Conservation (phyloP, 2,797 vertebrate species). For the Chloroceryle amazona region DNA sequence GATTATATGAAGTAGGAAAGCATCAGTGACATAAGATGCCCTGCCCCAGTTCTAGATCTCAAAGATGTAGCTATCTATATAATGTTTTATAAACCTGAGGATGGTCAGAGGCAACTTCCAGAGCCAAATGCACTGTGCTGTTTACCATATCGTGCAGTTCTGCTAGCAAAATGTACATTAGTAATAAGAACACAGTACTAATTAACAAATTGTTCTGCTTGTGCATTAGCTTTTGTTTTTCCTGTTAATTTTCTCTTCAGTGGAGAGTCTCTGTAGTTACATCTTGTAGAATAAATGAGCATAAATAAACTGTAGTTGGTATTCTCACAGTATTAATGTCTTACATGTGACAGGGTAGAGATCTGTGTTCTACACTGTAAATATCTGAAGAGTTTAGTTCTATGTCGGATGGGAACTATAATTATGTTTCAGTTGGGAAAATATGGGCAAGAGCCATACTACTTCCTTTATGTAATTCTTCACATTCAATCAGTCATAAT, state of each 20-base stretch:
- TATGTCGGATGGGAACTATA: background rate
- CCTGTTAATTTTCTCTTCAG: background rate
- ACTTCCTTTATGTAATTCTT: conserved; percentile 16
- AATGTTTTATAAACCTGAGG: background rate
- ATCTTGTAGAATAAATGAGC: background rate
- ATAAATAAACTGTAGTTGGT: background rate
- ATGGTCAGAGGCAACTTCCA: background rate
- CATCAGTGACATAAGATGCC: background rate
- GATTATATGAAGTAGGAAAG: background rate
- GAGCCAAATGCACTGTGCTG: background rate
- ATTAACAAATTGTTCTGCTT: background rate
- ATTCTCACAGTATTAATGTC: background rate
- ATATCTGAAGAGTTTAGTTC: background rate
- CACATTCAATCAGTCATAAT: conserved; percentile 30
- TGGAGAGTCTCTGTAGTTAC: background rate
- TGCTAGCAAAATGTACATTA: background rate
- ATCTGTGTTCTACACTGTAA: background rate
- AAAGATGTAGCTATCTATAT: background rate
- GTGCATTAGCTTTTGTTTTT: background rate
- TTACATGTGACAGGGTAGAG: background rate
- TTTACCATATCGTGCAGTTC: background rate
- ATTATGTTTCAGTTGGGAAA: background rate
- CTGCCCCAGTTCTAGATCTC: background rate
- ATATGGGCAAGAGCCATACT: background rate
- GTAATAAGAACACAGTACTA: background rate